Conservation (phyloP, 2,113 vertebrate genomes). For the Zosterops hypoxanthus region DNA sequence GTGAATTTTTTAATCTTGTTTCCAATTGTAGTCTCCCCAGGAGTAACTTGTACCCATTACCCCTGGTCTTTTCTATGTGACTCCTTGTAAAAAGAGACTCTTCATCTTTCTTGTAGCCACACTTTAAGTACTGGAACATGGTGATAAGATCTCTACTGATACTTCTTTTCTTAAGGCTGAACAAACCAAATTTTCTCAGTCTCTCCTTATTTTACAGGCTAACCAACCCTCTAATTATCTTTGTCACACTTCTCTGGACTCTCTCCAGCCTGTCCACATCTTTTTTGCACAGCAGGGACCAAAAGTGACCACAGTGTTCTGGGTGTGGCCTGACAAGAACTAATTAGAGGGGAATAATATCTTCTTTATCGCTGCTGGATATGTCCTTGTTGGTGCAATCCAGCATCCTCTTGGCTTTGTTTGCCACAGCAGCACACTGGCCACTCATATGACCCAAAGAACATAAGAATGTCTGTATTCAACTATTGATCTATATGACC, state of each 20-base stretch:
- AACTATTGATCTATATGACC: neutral
- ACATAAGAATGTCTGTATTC: neutral
- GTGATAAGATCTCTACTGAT: neutral
- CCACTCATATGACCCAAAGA: neutral
- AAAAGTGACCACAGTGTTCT: neutral
- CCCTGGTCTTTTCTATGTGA: neutral
- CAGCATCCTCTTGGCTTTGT: neutral
- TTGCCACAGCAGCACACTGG: neutral
- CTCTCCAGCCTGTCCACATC: neutral
- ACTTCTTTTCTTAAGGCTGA: neutral
- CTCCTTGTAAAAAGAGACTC: neutral
- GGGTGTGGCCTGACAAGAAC: neutral
- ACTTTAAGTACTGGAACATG: neutral
- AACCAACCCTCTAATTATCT: neutral
- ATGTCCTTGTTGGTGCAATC: neutral
- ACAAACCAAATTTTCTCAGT: neutral
- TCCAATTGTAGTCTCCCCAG: neutral
- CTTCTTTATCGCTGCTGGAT: neutral
- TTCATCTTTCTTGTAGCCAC: neutral
- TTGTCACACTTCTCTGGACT: neutral
- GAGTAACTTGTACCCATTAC: neutral
- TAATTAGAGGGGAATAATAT: neutral
- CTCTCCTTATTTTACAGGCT: neutral
- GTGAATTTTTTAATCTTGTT: neutral
- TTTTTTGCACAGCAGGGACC: neutral